Base-by-base conservation (phyloP, 2,888 invertebrate genomes). In the Flexamia atlantica region DNA sequence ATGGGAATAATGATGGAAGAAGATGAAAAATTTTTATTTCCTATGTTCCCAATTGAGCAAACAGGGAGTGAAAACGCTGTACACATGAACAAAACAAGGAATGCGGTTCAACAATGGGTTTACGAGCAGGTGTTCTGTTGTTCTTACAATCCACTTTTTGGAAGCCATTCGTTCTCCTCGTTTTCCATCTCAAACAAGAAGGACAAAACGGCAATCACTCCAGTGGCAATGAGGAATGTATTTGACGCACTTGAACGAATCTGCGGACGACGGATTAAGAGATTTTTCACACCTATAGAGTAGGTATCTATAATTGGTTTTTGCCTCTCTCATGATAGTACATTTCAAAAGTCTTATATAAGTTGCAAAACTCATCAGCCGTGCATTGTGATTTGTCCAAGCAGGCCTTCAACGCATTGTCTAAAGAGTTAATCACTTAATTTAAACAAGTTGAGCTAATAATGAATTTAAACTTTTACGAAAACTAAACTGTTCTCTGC, bases 91-190 rank as follows among this genome's bases (percentile, higher is more conserved):
- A 85, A 85, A 57, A 86, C 89, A 0, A 36, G 88, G 17, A 83
- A 86, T 0, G 88, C 88, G 0, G 87, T 90, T 0, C 91, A 92
- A 86, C 87, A 89, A 53, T 91, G 91, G 91, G 36, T 92, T 0
- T 91, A 88, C 88, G 85, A 87, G 72, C 85, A 86, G 50, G 86
- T 85, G 3, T 85, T 86, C 60, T 68, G 70, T 50, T 84, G 85
- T 14, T 81, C 82, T 20, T 86, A 76, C 40, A 60, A 53, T 25
- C 79, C 79, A 12, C 5, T 79, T 9, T 20, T 79, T 9, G 79
- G 79, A 17, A 79, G 20, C 17, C 53, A 79, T 23, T 53, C 32
- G 0, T 79, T 79, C 36, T 30, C 53, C 10, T 20, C 57, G 3
- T 57, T 79, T 10, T 9, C 32, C 0, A 14, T 7, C 1, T 25